Conservation (phyloP, 2,113 vertebrate species). For the Cynocephalus volans region DNA sequence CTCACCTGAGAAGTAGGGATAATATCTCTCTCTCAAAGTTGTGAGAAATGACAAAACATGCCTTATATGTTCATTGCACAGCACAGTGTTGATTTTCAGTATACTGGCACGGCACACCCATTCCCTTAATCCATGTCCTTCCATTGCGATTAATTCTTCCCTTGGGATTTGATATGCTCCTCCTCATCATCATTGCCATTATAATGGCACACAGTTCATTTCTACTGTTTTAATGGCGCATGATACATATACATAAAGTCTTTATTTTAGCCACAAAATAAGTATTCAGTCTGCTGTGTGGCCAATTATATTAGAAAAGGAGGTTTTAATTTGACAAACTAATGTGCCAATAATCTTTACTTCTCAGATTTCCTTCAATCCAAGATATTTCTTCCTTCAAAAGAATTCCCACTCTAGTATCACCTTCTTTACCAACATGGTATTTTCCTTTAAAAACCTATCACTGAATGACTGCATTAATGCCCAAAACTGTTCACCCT, state of each 20-base stretch:
- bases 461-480: neutral
- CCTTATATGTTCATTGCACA: neutral
- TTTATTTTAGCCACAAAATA: neutral
- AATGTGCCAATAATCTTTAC: neutral
- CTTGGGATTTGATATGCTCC: neutral
- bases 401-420: neutral
- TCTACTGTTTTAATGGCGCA: neutral
- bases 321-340: slow-evolving; percentile 24
- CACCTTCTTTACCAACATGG: neutral
- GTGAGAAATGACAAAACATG: neutral
- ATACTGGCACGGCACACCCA: neutral
- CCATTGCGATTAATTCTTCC: neutral
- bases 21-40: neutral
- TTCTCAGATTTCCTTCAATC: slow-evolving; percentile 35
- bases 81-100: neutral
- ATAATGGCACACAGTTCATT: neutral
- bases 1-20: neutral
- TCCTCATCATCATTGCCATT: neutral
- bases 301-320: neutral
- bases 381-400: neutral
- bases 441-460: neutral
- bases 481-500: neutral
- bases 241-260: neutral
- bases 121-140: neutral
- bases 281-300: neutral